Percentiles rank a stretch among this genome's conserved stretches.
Conservation (phyloP, 2,888 invertebrate species). For the Drosophila tanythrix region DNA sequence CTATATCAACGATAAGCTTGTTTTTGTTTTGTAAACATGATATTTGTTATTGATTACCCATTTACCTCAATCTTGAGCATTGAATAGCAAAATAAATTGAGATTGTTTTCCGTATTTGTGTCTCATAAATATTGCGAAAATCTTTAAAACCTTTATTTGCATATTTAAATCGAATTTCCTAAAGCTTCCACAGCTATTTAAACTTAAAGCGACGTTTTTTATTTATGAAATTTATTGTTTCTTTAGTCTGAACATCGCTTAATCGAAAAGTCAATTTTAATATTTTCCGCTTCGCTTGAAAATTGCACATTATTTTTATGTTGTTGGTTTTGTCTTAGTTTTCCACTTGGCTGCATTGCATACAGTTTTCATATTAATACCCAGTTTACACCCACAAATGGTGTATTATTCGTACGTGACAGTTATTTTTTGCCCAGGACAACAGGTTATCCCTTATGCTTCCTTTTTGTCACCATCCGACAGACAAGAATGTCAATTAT, state of each 20-base stretch:
- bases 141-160: not conserved
- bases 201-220: not conserved
- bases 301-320: slow-evolving; percentile 11
- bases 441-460: not conserved
- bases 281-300: slow-evolving; percentile 34
- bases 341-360: slow-evolving; percentile 31
- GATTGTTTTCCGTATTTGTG: not conserved
- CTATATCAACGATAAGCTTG: not conserved
- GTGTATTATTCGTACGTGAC: not conserved
- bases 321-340: slow-evolving; percentile 21
- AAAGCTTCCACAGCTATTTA: not conserved
- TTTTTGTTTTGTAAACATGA: not conserved
- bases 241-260: slow-evolving; percentile 5
- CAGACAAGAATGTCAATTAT: slow-evolving; percentile 22
- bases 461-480: not conserved
- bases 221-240: not conserved
- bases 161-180: not conserved
- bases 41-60: not conserved
- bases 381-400: slow-evolving; percentile 4
- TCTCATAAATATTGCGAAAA: not conserved
- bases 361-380: not conserved
- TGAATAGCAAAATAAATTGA: not conserved
- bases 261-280: slow-evolving; percentile 35
- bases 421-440: not conserved
- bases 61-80: not conserved